Base-by-base conservation (phyloP, 2,888 invertebrate genomes). In the Anagyrus pseudococci region DNA sequence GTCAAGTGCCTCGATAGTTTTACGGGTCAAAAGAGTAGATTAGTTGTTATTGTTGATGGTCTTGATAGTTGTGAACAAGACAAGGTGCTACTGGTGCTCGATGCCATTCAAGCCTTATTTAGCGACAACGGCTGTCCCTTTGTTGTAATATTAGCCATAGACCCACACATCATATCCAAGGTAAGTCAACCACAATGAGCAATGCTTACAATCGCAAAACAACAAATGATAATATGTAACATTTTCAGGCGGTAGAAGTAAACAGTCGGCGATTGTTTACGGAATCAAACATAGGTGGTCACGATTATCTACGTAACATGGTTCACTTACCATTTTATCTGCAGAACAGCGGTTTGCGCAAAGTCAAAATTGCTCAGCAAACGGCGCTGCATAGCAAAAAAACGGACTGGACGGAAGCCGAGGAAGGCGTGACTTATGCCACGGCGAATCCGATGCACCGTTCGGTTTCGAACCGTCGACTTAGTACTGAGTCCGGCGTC, bases 141-240 rank as follows among this genome's bases (percentile, higher is more conserved):
- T 83, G 94, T 99, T 72, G 89, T 96, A 64, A 89, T 99, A 68
- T 86, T 98, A 71, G 98, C 98, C 1, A 96, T 98, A 70, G 99
- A 99, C 85, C 98, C 98, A 1, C 98, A 99, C 82, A 95, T 98
- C 68, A 97, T 99, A 74, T 94, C 98, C 70, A 97, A 96, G 87
- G 96, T 92, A 80, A 77, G 76, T 25, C 10, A 20, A n/a, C n/a
- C n/a, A n/a, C n/a, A n/a, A 22, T n/a, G 4, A 29, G 6, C 29
- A 29, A 29, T 7, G 29, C 10, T 29, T 29, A 37, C 10, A 37
- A 2, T 2, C 15, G 33, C 2, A 37, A 37, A 37, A 37, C 15
- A 13, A 37, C 10, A 29, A 29, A 29, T 29, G 6, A 37, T 37
- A 10, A 37, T 58, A 67, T 41, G 20, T 53, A 44, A 17, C n/a